Evolutionary conservation across 2,113 vertebrate genomes (phyloP).

Genomic region (Neogobius melanostomus): DNA sequence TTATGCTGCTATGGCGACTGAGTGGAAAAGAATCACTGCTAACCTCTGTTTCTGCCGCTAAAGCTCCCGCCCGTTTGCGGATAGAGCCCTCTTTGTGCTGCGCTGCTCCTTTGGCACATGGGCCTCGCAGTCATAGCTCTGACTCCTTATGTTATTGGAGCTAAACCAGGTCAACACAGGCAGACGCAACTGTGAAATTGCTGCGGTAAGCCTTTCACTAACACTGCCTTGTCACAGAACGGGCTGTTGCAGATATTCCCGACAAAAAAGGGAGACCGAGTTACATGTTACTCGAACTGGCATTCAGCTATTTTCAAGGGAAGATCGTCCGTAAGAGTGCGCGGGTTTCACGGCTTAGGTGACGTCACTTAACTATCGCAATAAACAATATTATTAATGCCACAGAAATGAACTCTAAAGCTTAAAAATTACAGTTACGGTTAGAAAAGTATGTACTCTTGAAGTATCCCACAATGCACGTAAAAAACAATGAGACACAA

Average conservation of each 20-base stretch:
- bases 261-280: neutral
- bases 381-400: neutral
- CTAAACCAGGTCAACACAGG: slow-evolving; percentile 59
- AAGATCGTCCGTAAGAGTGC: too few species aligned
- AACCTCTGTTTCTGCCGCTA: slow-evolving; percentile 48
- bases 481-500: too few species aligned
- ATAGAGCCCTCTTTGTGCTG: slow-evolving; percentile 69
- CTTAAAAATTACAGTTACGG: neutral
- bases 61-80: slow-evolving; percentile 36
- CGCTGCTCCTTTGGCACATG: slow-evolving; percentile 51
- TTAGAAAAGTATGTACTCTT: too few species aligned
- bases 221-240: slow-evolving; percentile 59
- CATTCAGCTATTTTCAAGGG: too few species aligned
- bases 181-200: slow-evolving; percentile 54
- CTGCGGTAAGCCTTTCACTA: slow-evolving; percentile 51
- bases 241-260: slow-evolving; percentile 23
- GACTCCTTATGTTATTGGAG: slow-evolving; percentile 64
- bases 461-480: too few species aligned
- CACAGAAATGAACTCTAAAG: neutral
- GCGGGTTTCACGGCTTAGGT: too few species aligned
- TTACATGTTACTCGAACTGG: neutral
- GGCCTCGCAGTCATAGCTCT: slow-evolving; percentile 31
- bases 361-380: neutral
- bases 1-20: slow-evolving; percentile 62
- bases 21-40: slow-evolving; percentile 29